Evolutionary conservation across 2,113 vertebrate genomes (phyloP).

Genomic region (Trematocara unimaculatum): DNA sequence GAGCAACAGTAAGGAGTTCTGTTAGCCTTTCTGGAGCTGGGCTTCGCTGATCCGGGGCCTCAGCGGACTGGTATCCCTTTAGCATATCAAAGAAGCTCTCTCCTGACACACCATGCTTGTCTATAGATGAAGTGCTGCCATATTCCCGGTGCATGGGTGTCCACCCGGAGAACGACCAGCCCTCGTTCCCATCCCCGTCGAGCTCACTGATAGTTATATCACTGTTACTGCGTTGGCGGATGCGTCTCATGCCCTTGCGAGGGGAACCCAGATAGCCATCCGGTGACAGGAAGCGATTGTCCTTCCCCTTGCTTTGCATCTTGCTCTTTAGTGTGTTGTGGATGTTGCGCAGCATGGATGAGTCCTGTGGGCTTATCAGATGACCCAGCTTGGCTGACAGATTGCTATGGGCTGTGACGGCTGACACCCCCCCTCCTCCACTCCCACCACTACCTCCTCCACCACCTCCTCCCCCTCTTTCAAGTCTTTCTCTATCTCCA

Average conservation of each 20-base stretch:
- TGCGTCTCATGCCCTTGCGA: slow-evolving; percentile 91
- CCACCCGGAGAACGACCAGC: slow-evolving; percentile 92
- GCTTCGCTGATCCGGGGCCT: slow-evolving; percentile 85
- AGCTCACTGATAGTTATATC: slow-evolving; percentile 98
- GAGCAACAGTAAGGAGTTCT: slow-evolving; percentile 86
- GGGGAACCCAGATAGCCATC: slow-evolving; percentile 94
- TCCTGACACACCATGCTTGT: slow-evolving; percentile 93
- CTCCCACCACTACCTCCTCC: slow-evolving; percentile 3
- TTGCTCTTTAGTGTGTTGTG: slow-evolving; percentile 95
- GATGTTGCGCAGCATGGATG: slow-evolving; percentile 95
- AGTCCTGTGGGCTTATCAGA: slow-evolving; percentile 90
- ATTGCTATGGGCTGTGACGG: slow-evolving; percentile 70
- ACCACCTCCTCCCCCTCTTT: slow-evolving; percentile 9
- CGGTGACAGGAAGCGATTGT: slow-evolving; percentile 92
- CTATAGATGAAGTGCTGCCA: slow-evolving; percentile 97
- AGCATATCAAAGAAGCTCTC: slow-evolving; percentile 96
- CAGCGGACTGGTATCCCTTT: slow-evolving; percentile 91
- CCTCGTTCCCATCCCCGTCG: slow-evolving; percentile 92
- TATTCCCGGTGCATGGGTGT: slow-evolving; percentile 95
- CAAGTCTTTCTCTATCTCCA: slow-evolving; percentile 62
- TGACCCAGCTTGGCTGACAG: slow-evolving; percentile 84
- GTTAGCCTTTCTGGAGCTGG: slow-evolving; percentile 84
- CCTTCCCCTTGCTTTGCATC: slow-evolving; percentile 84
- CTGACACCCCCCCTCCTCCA: slow-evolving; percentile 30
- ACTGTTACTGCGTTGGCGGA: slow-evolving; percentile 95